A percentile compares a stretch with the other conserved stretches of the same genome.
Conservation (phyloP, 2,113 vertebrate species). For the Apistogramma diplotaenia region DNA sequence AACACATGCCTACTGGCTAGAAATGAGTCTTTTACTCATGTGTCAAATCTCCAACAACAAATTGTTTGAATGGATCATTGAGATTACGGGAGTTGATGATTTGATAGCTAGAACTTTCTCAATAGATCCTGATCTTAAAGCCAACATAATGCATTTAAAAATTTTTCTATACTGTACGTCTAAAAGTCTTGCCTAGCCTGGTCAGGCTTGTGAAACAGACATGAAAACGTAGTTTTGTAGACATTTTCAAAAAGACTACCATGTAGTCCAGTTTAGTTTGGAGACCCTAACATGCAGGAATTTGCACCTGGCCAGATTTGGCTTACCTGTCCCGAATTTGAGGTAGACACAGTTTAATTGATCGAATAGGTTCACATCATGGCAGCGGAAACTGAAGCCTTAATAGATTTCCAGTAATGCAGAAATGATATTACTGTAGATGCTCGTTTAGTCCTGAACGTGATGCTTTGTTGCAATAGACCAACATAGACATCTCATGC, state of each 20-base stretch:
- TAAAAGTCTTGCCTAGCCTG: not conserved
- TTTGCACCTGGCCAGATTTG: rapidly evolving
- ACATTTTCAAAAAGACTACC: not conserved
- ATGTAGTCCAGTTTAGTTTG: too few species aligned
- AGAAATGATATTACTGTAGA: not conserved
- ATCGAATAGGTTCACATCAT: not conserved
- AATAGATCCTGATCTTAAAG: too few species aligned
- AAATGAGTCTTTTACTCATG: too few species aligned
- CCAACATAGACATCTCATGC: not conserved
- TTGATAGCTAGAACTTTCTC: not conserved
- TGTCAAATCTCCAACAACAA: not conserved
- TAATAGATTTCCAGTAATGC: constrained; percentile 8
- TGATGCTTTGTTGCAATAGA: not conserved
- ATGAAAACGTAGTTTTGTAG: not conserved
- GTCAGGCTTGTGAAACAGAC: not conserved
- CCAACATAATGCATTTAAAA: too few species aligned
- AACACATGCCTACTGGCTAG: not conserved
- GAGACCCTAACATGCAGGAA: too few species aligned
- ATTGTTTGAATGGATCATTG: not conserved
- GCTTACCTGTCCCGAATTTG: not conserved
- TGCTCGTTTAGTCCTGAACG: not conserved
- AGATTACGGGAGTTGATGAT: not conserved
- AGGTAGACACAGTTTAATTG: not conserved
- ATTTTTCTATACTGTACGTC: too few species aligned
- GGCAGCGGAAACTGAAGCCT: not conserved